Percentiles rank a stretch among this genome's conserved stretches.
phyloP scores from a whole-genome alignment of 1,140 invertebrate genomes.

The Zaprionus camerounensis region DNA sequence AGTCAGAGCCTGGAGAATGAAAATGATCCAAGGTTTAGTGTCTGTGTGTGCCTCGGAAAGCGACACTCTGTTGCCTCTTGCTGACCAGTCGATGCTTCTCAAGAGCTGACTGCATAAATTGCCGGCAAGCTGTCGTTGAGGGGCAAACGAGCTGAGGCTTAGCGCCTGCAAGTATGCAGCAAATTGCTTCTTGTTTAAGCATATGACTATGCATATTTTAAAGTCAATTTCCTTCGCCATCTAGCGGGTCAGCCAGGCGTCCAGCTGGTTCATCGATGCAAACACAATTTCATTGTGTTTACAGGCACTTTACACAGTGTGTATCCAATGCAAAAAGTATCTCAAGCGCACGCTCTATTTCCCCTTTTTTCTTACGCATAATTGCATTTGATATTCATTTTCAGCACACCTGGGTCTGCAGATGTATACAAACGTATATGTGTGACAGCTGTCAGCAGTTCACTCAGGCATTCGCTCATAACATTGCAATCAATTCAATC shows the following conservation, averaged over 20 bases:
- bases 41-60: slow-evolving; percentile 22
- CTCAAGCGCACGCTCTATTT: not conserved
- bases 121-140: slow-evolving; percentile 32
- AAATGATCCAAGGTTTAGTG: not conserved
- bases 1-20: not conserved
- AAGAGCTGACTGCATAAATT: slow-evolving; percentile 60
- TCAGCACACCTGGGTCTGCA: slow-evolving; percentile 20
- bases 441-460: not conserved
- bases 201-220: slow-evolving; percentile 82
- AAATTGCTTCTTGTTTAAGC: slow-evolving; percentile 65
- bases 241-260: not conserved
- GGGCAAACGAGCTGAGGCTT: slow-evolving; percentile 50
- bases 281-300: slow-evolving; percentile 76
- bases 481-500: slow-evolving; percentile 76
- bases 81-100: slow-evolving; percentile 43
- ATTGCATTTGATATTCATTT: slow-evolving; percentile 59
- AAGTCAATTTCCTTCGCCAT: slow-evolving; percentile 62
- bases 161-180: slow-evolving; percentile 49
- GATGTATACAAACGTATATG: not conserved
- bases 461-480: slow-evolving; percentile 22
- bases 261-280: slow-evolving; percentile 60
- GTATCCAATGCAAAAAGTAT: slow-evolving; percentile 8
- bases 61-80: slow-evolving; percentile 6
- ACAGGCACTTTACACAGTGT: slow-evolving; percentile 61
- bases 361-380: slow-evolving; percentile 14